Base-by-base conservation (phyloP, 1,140 invertebrate genomes). In the Drosophila setifemur region DNA sequence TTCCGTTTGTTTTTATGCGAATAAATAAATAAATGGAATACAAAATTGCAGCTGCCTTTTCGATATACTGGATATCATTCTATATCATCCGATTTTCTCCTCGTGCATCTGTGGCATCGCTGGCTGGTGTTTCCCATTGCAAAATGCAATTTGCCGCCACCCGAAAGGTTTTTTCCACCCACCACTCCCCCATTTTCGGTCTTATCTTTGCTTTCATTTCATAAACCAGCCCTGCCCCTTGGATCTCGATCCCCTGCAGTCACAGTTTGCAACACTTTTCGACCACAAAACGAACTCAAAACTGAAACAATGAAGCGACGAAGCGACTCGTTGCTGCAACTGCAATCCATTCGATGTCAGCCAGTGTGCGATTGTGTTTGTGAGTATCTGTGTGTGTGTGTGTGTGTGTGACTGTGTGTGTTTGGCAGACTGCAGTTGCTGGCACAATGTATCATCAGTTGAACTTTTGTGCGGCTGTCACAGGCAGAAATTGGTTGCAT, bases 191-290 rank as follows among this genome's bases (percentile, higher is more conserved):
- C 53, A 12, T 19, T n/a, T 72, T 39, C 42, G 39, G 55, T 67
- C 81, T 86, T 85, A 86, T 86, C 79, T 85, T 85, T 85, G 79
- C 81, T 79, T 85, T 83, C 81, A 79, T 85, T 85, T 79, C 81
- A 85, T 85, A 85, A 85, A 85, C 79, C 16, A 7, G 33, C 67
- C 55, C 55, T 66, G 39, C 55, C 67, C 43, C 57, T 11, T 14
- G 14, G 9, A 12, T 0, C 21, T 14, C 18, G 12, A 12, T 25
- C 57, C 39, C 16, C 50, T 54, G 70, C 77, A 73, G 79, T 86
- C 77, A 85, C 79, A 85, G 75, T 86, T 85, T 85, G 81, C 58
- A 79, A 72, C 71, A 73, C 76, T 86, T 85, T 73, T 61, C 58
- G 55, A 58, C 77, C 72, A 73, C 74, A 75, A 72, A 57, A 64